Percentiles rank a stretch among this genome's conserved stretches.
Evolutionary conservation across 2,113 vertebrate genomes (phyloP).

Genomic region (Panthera tigris): DNA sequence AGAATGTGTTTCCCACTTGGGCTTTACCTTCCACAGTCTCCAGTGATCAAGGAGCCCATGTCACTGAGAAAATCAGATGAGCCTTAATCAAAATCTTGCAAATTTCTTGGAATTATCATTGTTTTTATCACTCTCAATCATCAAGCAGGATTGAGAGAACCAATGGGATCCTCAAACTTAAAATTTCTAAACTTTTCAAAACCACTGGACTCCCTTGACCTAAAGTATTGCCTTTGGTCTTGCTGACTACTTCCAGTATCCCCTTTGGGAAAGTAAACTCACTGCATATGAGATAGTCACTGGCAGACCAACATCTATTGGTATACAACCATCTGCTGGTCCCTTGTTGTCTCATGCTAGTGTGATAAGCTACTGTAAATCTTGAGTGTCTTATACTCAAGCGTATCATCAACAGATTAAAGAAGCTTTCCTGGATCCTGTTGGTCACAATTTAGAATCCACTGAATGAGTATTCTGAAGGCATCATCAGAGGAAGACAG

Average conservation of each 20-base stretch:
- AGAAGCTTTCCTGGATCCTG: not conserved
- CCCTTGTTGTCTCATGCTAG: not conserved
- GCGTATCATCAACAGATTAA: not conserved
- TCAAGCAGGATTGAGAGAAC: not conserved
- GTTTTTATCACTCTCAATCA: not conserved
- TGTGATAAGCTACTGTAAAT: not conserved
- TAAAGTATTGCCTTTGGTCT: not conserved
- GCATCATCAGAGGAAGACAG: not conserved
- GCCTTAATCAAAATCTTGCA: not conserved
- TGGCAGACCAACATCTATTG: not conserved
- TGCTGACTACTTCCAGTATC: not conserved
- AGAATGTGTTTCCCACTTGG: not conserved
- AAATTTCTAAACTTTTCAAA: not conserved
- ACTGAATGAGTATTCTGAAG: not conserved
- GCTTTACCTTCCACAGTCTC: not conserved
- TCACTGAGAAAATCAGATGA: not conserved
- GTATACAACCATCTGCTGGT: not conserved
- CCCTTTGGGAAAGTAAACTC: not conserved
- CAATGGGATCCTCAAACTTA: not conserved
- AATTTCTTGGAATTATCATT: not conserved
- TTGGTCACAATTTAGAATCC: not conserved
- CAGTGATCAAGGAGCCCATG: not conserved
- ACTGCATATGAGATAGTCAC: not conserved
- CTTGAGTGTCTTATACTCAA: not conserved
- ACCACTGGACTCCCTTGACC: not conserved